Evolutionary conservation across 1,140 invertebrate species (phyloP).

Genomic region (Rhagoletis pomonella): DNA sequence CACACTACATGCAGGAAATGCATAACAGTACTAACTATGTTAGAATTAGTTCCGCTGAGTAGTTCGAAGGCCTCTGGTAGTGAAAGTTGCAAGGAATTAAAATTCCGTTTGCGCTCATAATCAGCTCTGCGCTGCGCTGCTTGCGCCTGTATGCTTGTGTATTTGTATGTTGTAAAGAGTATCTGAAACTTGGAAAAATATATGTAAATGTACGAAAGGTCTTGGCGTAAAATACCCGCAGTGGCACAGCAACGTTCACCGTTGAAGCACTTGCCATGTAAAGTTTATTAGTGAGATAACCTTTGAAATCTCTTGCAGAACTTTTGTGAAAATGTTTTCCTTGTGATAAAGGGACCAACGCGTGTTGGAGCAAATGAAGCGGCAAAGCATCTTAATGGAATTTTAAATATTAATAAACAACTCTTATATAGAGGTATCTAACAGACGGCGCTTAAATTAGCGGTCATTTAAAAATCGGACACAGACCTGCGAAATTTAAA

Average conservation of each 20-base stretch:
- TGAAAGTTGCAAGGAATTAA: background rate
- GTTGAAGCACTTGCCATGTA: background rate
- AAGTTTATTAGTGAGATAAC: background rate
- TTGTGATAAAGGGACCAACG: background rate
- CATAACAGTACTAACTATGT: no score
- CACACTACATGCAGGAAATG: background rate
- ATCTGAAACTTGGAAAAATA: no score
- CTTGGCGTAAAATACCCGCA: background rate
- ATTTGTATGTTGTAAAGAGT: background rate
- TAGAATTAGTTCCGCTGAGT: background rate
- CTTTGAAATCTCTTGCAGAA: slow-evolving; percentile 9
- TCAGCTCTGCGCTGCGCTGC: background rate
- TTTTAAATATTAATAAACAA: no score
- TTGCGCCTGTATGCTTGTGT: background rate
- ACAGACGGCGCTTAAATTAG: no score
- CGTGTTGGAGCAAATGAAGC: background rate
- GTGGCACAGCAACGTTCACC: background rate
- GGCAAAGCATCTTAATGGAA: no score
- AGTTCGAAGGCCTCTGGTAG: background rate
- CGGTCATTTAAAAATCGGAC: no score
- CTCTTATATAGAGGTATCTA: no score
- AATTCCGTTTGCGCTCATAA: background rate
- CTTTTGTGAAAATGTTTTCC: background rate
- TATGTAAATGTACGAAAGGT: background rate
- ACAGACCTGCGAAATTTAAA: no score